phyloP scores from a whole-genome alignment of 1,140 invertebrate species.

The Drosophila mayri region DNA sequence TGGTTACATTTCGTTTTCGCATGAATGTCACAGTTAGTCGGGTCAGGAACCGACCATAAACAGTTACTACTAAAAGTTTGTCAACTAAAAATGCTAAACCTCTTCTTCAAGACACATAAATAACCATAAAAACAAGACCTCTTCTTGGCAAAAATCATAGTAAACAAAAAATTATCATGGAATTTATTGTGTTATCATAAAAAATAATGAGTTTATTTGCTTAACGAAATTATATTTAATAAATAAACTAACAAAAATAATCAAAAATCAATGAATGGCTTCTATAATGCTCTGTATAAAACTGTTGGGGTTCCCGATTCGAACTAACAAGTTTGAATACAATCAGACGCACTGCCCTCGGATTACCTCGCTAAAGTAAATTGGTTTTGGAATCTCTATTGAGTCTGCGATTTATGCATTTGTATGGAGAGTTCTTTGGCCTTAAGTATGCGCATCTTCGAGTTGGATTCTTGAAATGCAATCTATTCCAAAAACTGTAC shows the following conservation, averaged over 20 bases:
- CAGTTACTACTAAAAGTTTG: not conserved
- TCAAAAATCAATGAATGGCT: not conserved
- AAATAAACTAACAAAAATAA: not conserved
- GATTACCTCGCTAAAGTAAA: constrained; percentile 47
- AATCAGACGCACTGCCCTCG: constrained; percentile 4
- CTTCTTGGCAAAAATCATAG: not conserved
- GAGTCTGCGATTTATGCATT: constrained; percentile 41
- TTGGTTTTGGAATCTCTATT: constrained; percentile 62
- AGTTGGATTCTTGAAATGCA: constrained; percentile 26
- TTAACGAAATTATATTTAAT: not conserved
- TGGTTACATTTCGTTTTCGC: constrained; percentile 14
- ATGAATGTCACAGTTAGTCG: constrained; percentile 10
- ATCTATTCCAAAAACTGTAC: constrained; percentile 20
- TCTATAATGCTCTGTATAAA: not conserved
- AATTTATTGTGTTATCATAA: not conserved
- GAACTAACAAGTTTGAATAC: constrained; percentile 26
- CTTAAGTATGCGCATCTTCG: constrained; percentile 63
- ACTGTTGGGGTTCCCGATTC: constrained; percentile 5
- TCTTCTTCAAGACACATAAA: not conserved
- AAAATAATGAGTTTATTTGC: not conserved
- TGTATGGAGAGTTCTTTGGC: constrained; percentile 81
- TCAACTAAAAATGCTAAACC: not conserved
- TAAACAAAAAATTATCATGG: not conserved
- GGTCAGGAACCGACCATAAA: not conserved
- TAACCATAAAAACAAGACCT: not conserved